Base-by-base conservation (phyloP, 2,888 invertebrate genomes). In the Matsumyia berberina region DNA sequence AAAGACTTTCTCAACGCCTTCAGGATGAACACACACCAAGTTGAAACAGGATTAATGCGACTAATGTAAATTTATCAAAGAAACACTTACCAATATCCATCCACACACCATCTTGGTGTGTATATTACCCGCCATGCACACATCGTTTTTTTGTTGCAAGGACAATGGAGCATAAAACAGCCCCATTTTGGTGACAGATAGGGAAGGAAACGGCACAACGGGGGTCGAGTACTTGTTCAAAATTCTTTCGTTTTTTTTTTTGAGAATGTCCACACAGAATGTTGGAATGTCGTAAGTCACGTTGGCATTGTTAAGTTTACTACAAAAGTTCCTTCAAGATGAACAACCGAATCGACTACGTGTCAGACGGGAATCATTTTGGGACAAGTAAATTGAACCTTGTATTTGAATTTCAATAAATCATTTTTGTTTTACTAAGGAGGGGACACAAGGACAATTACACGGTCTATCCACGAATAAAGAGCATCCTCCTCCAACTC, bases 41-140 rank as follows among this genome's bases (percentile, higher is more conserved):
- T 31, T n/a, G 31, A 31, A 31, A 19, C 8, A 24, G 35, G 42
- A 49, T 58, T n/a, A 17, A 29, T 24, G 29, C 31, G 17, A 39
- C 39, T 49, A 60, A 72, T 72, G 49, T 8, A 60, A 58, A 60
- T 49, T 60, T 58, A 58, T 58, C 49, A 58, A 37, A 49, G 58
- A 31, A 57, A 31, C 70, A 39, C 58, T 72, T 58, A n/a, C n/a
- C 37, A 37, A 39, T 17, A 60, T 35, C 29, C 24, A 24, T 24
- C 24, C 69, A 9, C 35, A 42, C 15, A 58, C n/a, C 33, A 33
- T 39, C 19, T n/a, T 33, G 5, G 9, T 5, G 33, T 9, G 19
- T 6, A 44, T 7, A 53, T 19, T 8, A 12, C 9, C 6, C 19
- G 12, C 39, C 12, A 58, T 37, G n/a, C 37, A 58, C 7, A 8